Conservation (phyloP, 2,113 vertebrate genomes). For the Syrmaticus mikado region DNA sequence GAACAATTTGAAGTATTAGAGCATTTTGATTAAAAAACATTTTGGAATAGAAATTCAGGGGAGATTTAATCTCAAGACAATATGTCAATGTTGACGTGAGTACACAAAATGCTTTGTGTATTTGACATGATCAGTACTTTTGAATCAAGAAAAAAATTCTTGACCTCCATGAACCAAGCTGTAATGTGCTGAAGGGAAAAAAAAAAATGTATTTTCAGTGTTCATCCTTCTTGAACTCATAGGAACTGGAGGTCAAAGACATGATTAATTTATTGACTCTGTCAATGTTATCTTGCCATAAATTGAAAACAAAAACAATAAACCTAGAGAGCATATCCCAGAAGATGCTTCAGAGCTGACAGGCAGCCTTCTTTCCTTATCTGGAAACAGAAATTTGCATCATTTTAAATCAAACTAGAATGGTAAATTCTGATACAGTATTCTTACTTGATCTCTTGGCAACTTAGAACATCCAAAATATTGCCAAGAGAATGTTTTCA, state of each 20-base stretch:
- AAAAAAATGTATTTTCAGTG: neutral
- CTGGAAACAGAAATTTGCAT: neutral
- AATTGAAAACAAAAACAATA: neutral
- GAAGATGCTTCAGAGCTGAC: neutral
- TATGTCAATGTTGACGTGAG: neutral
- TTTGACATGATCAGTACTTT: neutral
- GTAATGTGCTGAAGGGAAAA: neutral
- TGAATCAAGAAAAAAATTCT: neutral
- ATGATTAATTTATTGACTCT: neutral
- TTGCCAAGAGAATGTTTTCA: neutral
- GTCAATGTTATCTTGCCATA: neutral
- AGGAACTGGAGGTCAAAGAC: neutral
- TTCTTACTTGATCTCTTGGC: neutral
- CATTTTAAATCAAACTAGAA: neutral
- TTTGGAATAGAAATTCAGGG: neutral
- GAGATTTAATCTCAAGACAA: neutral
- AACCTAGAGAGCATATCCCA: neutral
- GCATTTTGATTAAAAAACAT: neutral
- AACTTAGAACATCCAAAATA: neutral
- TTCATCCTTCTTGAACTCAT: neutral
- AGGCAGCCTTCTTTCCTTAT: neutral
- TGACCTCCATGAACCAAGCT: neutral
- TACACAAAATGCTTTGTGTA: neutral
- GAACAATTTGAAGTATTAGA: rapidly evolving
- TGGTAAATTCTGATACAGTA: neutral